These are phyloP conservation scores for Pristionchus arcanus DNA, from an alignment of 2,888 invertebrate genomes.

Conservation along the genomic window DNA sequence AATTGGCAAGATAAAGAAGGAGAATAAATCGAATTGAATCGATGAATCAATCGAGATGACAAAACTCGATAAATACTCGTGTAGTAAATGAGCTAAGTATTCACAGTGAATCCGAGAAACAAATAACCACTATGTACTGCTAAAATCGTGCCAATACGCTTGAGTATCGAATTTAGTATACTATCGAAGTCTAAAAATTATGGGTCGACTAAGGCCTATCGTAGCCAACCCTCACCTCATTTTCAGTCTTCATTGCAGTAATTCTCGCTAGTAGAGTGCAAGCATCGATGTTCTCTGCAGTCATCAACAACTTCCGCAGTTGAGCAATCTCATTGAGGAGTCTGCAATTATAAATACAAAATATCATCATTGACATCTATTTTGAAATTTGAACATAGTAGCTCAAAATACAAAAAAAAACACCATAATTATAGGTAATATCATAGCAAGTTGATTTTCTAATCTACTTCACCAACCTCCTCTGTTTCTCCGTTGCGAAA, in stretches of 20 bases:
- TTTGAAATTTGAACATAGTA: not conserved
- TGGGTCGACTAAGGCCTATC: not conserved
- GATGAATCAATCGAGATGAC: not conserved
- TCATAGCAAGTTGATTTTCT: too few relatives aligned
- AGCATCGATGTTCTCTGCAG: slow-evolving; percentile 75
- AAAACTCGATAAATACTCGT: not conserved
- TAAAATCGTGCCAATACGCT: too few relatives aligned
- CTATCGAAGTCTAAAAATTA: not conserved
- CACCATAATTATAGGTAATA: too few relatives aligned
- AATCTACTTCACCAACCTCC: slow-evolving; percentile 55
- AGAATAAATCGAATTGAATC: not conserved
- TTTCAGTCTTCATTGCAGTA: slow-evolving; percentile 67
- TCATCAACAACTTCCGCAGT: slow-evolving; percentile 70
- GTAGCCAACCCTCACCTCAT: slow-evolving; percentile 62
- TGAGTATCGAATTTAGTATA: too few relatives aligned
- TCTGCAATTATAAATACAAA: slow-evolving; percentile 45
- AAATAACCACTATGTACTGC: too few relatives aligned
- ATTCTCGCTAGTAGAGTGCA: slow-evolving; percentile 64
- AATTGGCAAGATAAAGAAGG: not conserved
- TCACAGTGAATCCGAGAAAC: too few relatives aligned
- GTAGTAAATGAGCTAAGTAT: not conserved
- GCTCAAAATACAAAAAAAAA: too few relatives aligned
- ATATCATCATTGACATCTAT: not conserved
- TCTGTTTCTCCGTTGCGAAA: slow-evolving; percentile 57
- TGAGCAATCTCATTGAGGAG: slow-evolving; percentile 70